These are phyloP conservation scores for Monomorium pharaonis DNA, from an alignment of 1,140 invertebrate genomes.

Conservation along the genomic window DNA sequence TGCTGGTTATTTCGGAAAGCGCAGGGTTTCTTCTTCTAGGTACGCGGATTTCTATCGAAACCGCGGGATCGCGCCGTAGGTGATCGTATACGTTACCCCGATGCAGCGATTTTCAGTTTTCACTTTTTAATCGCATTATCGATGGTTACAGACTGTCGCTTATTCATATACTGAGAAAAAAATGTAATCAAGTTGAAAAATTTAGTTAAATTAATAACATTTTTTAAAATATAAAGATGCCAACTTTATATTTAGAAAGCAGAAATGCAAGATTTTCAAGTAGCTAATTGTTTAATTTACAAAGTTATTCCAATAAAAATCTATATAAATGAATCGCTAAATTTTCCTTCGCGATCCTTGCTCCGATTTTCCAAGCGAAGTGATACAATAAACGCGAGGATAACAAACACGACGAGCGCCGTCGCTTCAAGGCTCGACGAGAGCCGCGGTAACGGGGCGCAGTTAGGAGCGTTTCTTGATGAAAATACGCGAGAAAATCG, in stretches of 20 bases:
- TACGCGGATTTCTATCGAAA: conserved; percentile 66
- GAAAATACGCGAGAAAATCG: background rate
- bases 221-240: too few relatives aligned
- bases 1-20: conserved; percentile 77
- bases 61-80: conserved; percentile 8
- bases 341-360: background rate
- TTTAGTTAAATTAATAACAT: too few relatives aligned
- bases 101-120: background rate
- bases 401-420: background rate
- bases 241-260: background rate
- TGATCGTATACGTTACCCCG: background rate
- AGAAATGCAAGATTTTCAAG: background rate
- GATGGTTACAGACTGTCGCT: background rate
- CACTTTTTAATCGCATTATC: background rate
- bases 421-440: background rate
- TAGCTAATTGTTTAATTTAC: too few relatives aligned
- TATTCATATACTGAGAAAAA: too few relatives aligned
- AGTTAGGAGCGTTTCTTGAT: background rate
- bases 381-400: background rate
- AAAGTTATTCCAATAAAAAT: too few relatives aligned
- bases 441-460: background rate
- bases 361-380: background rate
- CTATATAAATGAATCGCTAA: background rate
- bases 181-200: too few relatives aligned
- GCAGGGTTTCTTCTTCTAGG: conserved; percentile 71